Evolutionary conservation across 2,113 vertebrate genomes (phyloP).

Genomic region (Promerops cafer): DNA sequence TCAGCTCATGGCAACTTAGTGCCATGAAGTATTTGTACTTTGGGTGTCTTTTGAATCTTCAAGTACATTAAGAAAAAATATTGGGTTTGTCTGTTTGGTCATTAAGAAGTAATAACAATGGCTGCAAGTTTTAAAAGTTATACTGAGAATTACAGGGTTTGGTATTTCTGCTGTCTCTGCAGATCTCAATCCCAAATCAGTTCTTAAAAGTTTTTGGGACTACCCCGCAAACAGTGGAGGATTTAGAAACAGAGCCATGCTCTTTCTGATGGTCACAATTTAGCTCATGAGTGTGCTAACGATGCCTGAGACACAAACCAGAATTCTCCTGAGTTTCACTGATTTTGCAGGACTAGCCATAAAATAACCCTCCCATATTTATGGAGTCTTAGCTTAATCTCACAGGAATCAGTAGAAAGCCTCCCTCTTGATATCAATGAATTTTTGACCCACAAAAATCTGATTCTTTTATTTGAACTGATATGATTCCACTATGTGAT

Average conservation of each 20-base stretch:
- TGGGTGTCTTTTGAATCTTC: not conserved
- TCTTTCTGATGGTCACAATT: not conserved
- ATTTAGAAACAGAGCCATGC: not conserved
- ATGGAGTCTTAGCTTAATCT: not conserved
- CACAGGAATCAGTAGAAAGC: not conserved
- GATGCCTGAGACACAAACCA: not conserved
- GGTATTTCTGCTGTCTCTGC: constrained; percentile 3
- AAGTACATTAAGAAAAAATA: not conserved
- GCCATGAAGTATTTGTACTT: not conserved
- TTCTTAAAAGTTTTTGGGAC: not conserved
- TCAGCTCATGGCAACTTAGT: not conserved
- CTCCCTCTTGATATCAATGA: not conserved
- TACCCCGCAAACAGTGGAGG: not conserved
- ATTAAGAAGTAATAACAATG: not conserved
- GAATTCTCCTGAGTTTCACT: not conserved
- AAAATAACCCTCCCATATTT: not conserved
- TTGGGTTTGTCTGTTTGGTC: not conserved
- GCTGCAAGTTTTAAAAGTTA: not conserved
- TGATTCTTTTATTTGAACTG: not conserved
- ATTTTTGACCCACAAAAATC: not conserved
- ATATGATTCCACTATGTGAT: not conserved
- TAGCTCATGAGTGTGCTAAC: not conserved
- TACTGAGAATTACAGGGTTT: not conserved
- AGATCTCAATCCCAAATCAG: not conserved
- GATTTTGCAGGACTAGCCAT: not conserved